These are phyloP conservation scores for Philhelius pedissequus DNA, from an alignment of 2,888 invertebrate genomes.

Conservation along the genomic window DNA sequence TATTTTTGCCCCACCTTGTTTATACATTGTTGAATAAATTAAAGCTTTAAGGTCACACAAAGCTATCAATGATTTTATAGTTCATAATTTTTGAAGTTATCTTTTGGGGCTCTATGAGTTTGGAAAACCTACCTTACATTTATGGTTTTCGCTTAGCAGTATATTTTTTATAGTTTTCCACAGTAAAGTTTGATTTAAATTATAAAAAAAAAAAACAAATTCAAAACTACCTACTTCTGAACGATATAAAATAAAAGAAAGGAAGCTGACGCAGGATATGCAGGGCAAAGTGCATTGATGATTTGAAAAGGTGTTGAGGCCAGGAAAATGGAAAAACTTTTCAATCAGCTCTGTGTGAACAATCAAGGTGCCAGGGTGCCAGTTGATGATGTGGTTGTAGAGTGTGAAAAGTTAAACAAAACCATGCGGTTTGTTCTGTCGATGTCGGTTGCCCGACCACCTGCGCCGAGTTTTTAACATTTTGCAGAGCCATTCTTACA, in stretches of 20 bases:
- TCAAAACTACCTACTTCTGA: not conserved
- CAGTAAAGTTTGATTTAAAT: not conserved
- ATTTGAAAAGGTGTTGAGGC: not conserved
- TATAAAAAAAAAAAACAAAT: not conserved
- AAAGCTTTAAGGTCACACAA: too few species aligned
- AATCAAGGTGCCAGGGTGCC: slow-evolving; percentile 21
- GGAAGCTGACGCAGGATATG: not conserved
- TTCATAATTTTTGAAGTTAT: too few species aligned
- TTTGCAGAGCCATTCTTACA: not conserved
- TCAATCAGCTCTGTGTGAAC: slow-evolving; percentile 8
- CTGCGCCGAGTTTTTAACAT: not conserved
- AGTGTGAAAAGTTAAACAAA: slow-evolving; percentile 21
- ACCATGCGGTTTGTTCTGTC: slow-evolving; percentile 12
- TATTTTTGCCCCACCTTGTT: too few species aligned
- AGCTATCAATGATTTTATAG: too few species aligned
- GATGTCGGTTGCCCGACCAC: not conserved
- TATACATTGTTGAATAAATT: too few species aligned
- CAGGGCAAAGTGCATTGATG: not conserved
- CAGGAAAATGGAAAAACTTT: slow-evolving; percentile 13
- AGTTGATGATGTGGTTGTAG: slow-evolving; percentile 20
- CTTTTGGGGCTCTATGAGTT: too few species aligned
- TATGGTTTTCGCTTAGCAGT: not conserved
- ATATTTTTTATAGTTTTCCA: not conserved
- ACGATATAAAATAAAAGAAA: not conserved
- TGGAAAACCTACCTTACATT: too few species aligned